Conservation (phyloP, 1,140 invertebrate species). For the Rhynchophorus ferrugineus region DNA sequence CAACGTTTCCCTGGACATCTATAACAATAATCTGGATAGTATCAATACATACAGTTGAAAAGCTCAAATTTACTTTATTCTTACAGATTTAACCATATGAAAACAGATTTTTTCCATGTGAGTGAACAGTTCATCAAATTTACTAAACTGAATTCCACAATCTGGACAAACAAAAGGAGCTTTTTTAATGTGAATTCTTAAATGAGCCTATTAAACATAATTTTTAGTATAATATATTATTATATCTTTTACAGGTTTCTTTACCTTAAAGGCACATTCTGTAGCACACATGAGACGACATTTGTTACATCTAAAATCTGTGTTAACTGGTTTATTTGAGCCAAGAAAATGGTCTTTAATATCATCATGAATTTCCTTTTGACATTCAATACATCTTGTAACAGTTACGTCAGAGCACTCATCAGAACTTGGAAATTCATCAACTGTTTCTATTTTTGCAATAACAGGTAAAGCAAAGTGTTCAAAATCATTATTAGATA, state of each 20-base stretch:
- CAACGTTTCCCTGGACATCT: conserved; percentile 42
- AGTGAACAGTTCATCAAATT: conserved; percentile 37
- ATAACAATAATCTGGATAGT: too few relatives aligned
- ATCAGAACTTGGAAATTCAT: conserved; percentile 6
- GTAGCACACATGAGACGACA: conserved; percentile 45
- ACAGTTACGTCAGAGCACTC: background rate
- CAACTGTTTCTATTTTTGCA: conserved; percentile 31
- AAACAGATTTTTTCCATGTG: conserved; percentile 47
- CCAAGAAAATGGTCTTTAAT: conserved; percentile 27
- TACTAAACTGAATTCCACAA: conserved; percentile 42
- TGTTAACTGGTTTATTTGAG: conserved; percentile 23
- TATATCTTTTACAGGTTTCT: too few relatives aligned
- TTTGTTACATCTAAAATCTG: conserved; percentile 28
- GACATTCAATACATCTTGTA: conserved; percentile 29
- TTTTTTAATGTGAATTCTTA: conserved; percentile 41
- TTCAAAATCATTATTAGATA: conserved; percentile 10
- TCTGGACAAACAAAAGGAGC: conserved; percentile 47
- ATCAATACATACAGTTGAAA: background rate
- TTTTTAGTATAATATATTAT: too few relatives aligned
- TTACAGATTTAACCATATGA: conserved; percentile 44
- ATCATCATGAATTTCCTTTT: conserved; percentile 3
- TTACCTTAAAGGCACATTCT: conserved; percentile 33
- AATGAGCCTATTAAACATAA: conserved; percentile 38
- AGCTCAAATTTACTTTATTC: conserved; percentile 17
- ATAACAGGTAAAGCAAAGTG: conserved; percentile 27